A percentile compares a stretch with the other conserved stretches of the same genome.
phyloP scores from a whole-genome alignment of 2,113 vertebrate genomes.

The Grammatotria lemairii region DNA sequence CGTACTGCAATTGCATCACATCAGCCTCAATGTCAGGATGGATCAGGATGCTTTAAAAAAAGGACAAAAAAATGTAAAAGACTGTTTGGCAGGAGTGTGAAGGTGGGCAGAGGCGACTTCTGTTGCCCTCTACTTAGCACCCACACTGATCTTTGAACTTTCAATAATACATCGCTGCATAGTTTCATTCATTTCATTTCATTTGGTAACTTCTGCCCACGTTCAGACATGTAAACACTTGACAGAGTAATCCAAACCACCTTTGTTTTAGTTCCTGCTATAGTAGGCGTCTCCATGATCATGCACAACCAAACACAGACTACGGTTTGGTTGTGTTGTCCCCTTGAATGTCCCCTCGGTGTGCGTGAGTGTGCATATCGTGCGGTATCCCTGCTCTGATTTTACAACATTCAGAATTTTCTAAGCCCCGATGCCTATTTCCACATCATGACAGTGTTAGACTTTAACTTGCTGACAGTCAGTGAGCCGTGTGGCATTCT shows the following conservation, averaged over 20 bases:
- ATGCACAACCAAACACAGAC: background rate
- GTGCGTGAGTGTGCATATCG: background rate
- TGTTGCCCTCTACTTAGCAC: background rate
- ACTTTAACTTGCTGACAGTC: slow-evolving; percentile 9
- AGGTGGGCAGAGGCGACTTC: background rate
- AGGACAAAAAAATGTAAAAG: background rate
- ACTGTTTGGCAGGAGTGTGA: background rate
- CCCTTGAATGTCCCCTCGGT: background rate
- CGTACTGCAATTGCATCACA: rapidly evolving
- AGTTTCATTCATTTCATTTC: background rate
- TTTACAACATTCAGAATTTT: background rate
- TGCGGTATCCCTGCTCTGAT: background rate
- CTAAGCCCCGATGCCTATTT: slow-evolving; percentile 4
- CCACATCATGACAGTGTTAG: slow-evolving; percentile 33
- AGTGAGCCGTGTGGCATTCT: slow-evolving; percentile 8
- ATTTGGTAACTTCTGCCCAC: background rate
- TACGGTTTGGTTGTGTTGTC: too few relatives aligned
- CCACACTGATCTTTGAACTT: background rate
- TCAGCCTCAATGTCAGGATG: background rate
- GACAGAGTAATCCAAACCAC: background rate
- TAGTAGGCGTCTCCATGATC: background rate
- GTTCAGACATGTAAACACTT: background rate
- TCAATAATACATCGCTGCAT: background rate
- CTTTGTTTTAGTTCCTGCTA: background rate
- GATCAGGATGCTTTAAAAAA: background rate